phyloP scores from a whole-genome alignment of 2,888 invertebrate species.

The Agonopterix subpropinquella region DNA sequence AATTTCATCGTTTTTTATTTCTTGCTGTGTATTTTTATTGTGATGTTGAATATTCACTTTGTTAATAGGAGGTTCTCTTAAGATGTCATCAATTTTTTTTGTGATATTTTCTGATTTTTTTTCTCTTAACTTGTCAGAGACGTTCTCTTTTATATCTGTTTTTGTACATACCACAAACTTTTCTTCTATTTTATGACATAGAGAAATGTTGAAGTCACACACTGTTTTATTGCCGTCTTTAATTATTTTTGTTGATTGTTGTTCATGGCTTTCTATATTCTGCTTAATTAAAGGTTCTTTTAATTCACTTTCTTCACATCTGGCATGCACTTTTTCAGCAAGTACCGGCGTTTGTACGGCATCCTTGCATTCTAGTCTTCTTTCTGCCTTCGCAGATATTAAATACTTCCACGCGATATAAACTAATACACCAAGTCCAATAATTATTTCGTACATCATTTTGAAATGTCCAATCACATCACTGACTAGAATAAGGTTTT shows the following conservation, averaged over 20 bases:
- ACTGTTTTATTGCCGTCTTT: too few relatives aligned
- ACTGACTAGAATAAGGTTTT: slow-evolving; percentile 44
- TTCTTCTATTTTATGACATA: too few relatives aligned
- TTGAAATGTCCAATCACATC: slow-evolving; percentile 47
- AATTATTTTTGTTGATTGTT: too few relatives aligned
- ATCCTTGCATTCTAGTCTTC: background rate
- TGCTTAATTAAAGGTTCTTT: background rate
- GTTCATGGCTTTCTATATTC: too few relatives aligned
- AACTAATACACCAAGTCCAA: slow-evolving; percentile 49
- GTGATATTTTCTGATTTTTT: too few relatives aligned
- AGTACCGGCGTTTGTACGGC: background rate
- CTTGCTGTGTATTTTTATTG: background rate
- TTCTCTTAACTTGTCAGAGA: too few relatives aligned
- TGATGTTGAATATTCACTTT: background rate
- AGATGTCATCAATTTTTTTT: too few relatives aligned
- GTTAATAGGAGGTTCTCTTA: background rate
- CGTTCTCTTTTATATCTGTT: too few relatives aligned
- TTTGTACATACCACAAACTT: too few relatives aligned
- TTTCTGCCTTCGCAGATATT: slow-evolving; percentile 17
- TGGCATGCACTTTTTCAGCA: background rate
- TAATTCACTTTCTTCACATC: background rate
- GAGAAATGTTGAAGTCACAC: too few relatives aligned
- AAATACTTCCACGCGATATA: slow-evolving; percentile 58
- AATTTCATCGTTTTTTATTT: slow-evolving; percentile 7
- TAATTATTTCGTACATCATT: slow-evolving; percentile 59